A percentile compares a stretch with the other conserved stretches of the same genome.
phyloP scores from a whole-genome alignment of 2,888 invertebrate species.

The Augochlorella aurata region DNA sequence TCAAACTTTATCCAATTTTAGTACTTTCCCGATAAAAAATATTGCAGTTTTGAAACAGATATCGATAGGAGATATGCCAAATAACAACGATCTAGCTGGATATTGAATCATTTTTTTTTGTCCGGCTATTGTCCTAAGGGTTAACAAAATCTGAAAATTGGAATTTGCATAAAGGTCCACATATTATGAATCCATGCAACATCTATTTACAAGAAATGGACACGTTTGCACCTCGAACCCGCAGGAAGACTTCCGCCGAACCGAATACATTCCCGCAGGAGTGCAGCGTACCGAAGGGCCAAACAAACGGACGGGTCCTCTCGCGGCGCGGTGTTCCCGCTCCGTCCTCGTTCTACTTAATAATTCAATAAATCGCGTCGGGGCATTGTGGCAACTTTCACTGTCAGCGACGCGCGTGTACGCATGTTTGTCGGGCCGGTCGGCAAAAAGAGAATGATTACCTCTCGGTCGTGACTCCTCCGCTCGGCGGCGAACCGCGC shows the following conservation, averaged over 20 bases:
- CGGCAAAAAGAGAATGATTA: conserved; percentile 60
- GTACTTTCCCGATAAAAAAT: too few species aligned
- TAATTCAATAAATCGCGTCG: conserved; percentile 46
- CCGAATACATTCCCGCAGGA: not conserved
- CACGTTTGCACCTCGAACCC: not conserved
- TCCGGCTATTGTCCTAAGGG: too few species aligned
- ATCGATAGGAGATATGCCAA: too few species aligned
- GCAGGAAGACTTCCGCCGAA: not conserved
- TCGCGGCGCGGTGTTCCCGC: not conserved
- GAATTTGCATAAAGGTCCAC: too few species aligned
- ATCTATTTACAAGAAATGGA: too few species aligned
- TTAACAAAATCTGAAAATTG: too few species aligned
- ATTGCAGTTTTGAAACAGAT: too few species aligned
- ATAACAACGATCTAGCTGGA: too few species aligned
- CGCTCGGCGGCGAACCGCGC: conserved; percentile 60
- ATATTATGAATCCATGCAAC: too few species aligned
- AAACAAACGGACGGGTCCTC: not conserved
- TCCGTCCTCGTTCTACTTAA: conserved; percentile 22
- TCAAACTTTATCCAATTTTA: too few species aligned
- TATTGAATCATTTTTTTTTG: too few species aligned
- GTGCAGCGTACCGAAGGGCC: not conserved
- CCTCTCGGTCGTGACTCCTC: conserved; percentile 49
- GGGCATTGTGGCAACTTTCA: conserved; percentile 31
- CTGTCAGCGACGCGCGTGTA: conserved; percentile 12
- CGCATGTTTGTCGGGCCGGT: conserved; percentile 30